phyloP scores from a whole-genome alignment of 2,797 vertebrate genomes.

The Clarias laeviceps region DNA sequence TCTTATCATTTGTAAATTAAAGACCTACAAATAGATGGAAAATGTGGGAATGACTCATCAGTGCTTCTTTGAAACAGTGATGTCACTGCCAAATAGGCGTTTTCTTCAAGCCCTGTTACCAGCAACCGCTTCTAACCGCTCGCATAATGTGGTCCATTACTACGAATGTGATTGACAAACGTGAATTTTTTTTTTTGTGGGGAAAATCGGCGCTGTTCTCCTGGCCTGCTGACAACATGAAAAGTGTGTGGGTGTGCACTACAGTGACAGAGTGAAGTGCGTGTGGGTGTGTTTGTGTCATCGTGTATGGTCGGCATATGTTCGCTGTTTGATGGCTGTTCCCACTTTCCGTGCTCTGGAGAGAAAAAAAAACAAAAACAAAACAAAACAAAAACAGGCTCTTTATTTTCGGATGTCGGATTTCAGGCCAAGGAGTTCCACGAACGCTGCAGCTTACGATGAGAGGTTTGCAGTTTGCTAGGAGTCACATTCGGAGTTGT shows the following conservation, averaged over 20 bases:
- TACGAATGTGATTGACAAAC: constrained; percentile 8
- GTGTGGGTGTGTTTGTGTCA: constrained; percentile 30
- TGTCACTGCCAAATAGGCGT: neutral
- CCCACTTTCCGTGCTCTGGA: neutral
- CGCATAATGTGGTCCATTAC: neutral
- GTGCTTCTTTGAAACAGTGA: constrained; percentile 9
- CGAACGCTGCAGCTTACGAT: constrained; percentile 49
- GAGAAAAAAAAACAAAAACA: constrained; percentile 42
- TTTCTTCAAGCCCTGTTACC: neutral
- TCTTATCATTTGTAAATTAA: neutral
- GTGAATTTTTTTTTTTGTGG: neutral
- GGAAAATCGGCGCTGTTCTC: neutral
- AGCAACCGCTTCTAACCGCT: neutral
- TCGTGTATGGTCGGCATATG: constrained; percentile 41
- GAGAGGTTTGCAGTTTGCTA: constrained; percentile 32
- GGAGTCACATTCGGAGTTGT: constrained; percentile 27
- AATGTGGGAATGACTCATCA: constrained; percentile 18
- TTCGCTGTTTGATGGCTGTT: constrained; percentile 14
- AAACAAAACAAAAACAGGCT: constrained; percentile 35
- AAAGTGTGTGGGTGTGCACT: constrained; percentile 10
- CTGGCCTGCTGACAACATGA: constrained; percentile 14
- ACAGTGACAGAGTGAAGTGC: constrained; percentile 11
- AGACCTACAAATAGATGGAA: neutral
- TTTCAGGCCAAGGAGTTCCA: constrained; percentile 51
- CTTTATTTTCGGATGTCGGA: constrained; percentile 65